A percentile compares a stretch with the other conserved stretches of the same genome.
These are phyloP conservation scores for Chiloscyllium punctatum DNA, from an alignment of 2,797 vertebrate genomes.

Conservation along the genomic window DNA sequence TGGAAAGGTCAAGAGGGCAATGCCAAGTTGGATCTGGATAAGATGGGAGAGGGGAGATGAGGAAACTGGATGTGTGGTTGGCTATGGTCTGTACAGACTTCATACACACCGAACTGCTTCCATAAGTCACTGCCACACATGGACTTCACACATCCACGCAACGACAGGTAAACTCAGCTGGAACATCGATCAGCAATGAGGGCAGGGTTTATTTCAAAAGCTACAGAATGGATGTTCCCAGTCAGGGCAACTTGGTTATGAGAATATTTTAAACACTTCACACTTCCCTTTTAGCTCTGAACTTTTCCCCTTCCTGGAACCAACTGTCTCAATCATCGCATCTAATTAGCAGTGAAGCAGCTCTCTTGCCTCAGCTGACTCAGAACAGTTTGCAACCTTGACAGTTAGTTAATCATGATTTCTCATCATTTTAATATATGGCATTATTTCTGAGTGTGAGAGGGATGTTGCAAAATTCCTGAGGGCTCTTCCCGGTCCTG, in stretches of 20 bases:
- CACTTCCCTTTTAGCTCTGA: background rate
- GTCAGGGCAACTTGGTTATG: background rate
- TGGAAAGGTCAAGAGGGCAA: too few species aligned
- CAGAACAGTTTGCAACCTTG: background rate
- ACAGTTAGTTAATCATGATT: background rate
- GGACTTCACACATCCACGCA: too few species aligned
- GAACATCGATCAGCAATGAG: too few species aligned
- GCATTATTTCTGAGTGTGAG: background rate
- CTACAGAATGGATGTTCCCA: background rate
- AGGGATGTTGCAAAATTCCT: background rate
- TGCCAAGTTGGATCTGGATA: too few species aligned
- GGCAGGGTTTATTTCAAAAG: background rate
- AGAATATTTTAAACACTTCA: background rate
- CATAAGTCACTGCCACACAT: too few species aligned
- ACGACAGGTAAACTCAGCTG: too few species aligned
- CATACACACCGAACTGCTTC: too few species aligned
- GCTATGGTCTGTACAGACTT: too few species aligned
- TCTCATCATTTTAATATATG: background rate
- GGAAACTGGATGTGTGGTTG: too few species aligned
- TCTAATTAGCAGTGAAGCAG: constrained; percentile 4
- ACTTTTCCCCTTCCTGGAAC: background rate
- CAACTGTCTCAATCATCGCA: background rate
- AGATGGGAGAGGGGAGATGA: too few species aligned
- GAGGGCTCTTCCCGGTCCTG: background rate
- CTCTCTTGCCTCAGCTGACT: background rate